Evolutionary conservation across 2,113 vertebrate species (phyloP).

Genomic region (Thalassarche chlororhynchos): DNA sequence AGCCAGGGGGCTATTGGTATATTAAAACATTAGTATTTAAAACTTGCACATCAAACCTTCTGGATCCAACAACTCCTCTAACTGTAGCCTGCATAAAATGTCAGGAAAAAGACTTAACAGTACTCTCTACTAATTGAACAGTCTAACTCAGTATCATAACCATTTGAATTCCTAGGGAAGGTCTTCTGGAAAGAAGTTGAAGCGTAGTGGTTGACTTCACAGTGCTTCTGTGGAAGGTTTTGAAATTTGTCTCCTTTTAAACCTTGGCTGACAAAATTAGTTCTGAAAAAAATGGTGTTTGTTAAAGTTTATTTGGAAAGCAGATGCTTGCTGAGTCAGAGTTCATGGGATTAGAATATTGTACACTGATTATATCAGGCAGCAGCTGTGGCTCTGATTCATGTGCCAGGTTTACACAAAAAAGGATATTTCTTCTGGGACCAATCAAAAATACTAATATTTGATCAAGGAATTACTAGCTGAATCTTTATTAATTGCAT

Average conservation of each 20-base stretch:
- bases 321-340: conserved; percentile 66
- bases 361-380: conserved; percentile 48
- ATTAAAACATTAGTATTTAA: background rate
- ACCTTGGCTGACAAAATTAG: conserved; percentile 2
- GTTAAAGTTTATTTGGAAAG: conserved; percentile 42
- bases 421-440: conserved; percentile 55
- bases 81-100: background rate
- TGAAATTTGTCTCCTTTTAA: conserved; percentile 5
- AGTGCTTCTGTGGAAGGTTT: background rate
- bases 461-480: conserved; percentile 54
- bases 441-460: conserved; percentile 68
- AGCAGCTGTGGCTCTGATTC: conserved; percentile 59
- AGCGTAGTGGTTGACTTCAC: background rate
- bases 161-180: background rate
- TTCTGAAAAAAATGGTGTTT: background rate
- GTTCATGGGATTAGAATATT: conserved; percentile 55
- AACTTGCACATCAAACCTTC: background rate
- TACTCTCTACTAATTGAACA: background rate
- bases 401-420: conserved; percentile 54
- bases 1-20: background rate
- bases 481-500: conserved; percentile 58
- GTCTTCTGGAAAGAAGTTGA: background rate
- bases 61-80: background rate
- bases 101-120: background rate
- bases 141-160: background rate